Conservation (phyloP, 2,797 vertebrate genomes). For the Aeoliscus strigatus region DNA sequence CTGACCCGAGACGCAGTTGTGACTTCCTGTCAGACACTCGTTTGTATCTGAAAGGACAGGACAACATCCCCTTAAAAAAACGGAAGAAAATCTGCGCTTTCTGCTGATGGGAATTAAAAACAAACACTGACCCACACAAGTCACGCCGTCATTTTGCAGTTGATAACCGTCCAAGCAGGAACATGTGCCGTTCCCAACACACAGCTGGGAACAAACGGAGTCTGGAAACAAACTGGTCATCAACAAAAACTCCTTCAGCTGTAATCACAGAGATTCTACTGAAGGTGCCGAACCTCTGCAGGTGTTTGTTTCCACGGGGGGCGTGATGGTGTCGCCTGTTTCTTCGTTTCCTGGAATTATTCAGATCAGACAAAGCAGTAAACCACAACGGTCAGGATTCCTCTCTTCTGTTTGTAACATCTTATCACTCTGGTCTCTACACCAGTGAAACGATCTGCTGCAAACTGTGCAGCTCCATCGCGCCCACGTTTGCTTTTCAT, state of each 20-base stretch:
- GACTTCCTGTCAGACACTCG: slow-evolving; percentile 78
- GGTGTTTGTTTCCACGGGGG: slow-evolving; percentile 48
- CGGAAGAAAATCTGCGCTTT: too few relatives aligned
- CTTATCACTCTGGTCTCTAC: slow-evolving; percentile 10
- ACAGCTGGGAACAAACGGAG: slow-evolving; percentile 83
- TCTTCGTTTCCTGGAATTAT: slow-evolving; percentile 5
- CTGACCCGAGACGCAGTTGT: slow-evolving; percentile 78
- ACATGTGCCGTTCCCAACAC: slow-evolving; percentile 77
- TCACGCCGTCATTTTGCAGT: slow-evolving; percentile 79
- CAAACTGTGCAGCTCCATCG: not conserved
- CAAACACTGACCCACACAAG: slow-evolving; percentile 84
- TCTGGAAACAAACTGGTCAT: slow-evolving; percentile 53
- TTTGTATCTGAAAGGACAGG: slow-evolving; percentile 91
- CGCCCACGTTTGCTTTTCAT: slow-evolving; percentile 16
- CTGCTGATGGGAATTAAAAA: too few relatives aligned
- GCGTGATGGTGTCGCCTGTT: slow-evolving; percentile 8
- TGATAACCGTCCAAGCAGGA: slow-evolving; percentile 82
- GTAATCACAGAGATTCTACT: slow-evolving; percentile 7
- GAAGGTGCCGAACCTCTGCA: slow-evolving; percentile 76
- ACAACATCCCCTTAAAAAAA: too few relatives aligned
- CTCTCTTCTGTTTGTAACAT: not conserved
- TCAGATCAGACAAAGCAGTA: slow-evolving; percentile 1
- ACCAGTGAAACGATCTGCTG: too few relatives aligned
- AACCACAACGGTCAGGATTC: too few relatives aligned
- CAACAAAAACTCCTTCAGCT: too few relatives aligned